Conservation (phyloP, 2,113 vertebrate genomes). For the Fulmarus glacialis region DNA sequence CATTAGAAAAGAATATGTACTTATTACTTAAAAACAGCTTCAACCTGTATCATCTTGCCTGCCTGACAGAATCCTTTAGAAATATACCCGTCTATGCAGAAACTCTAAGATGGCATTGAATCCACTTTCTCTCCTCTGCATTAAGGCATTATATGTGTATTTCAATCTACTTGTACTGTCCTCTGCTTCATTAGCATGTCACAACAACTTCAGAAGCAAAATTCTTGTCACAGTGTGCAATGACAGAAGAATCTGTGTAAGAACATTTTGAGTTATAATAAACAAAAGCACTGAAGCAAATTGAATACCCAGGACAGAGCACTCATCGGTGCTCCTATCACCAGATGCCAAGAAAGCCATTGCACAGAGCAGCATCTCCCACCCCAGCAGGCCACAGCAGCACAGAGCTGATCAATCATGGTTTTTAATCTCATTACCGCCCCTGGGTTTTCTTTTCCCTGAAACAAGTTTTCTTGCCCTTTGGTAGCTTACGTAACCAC, state of each 20-base stretch:
- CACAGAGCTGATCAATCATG: background rate
- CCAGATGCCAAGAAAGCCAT: background rate
- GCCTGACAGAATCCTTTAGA: background rate
- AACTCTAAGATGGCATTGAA: background rate
- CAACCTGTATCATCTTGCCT: background rate
- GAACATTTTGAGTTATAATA: background rate
- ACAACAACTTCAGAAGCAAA: background rate
- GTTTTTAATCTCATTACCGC: background rate
- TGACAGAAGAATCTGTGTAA: background rate
- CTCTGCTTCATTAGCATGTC: background rate
- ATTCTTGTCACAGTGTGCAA: background rate
- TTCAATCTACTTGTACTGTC: background rate
- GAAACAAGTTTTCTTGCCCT: conserved; percentile 1
- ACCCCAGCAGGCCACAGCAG: background rate
- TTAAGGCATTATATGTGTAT: background rate
- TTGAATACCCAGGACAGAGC: background rate
- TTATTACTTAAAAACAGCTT: background rate
- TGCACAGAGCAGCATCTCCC: background rate
- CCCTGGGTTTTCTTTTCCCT: background rate
- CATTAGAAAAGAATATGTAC: background rate
- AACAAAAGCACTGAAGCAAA: conserved; percentile 11
- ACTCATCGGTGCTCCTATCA: background rate
- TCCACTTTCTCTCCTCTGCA: background rate
- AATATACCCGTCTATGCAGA: background rate
- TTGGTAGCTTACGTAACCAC: background rate